These are phyloP conservation scores for Scaptomyza flava DNA, from an alignment of 2,888 invertebrate genomes.

Conservation along the genomic window DNA sequence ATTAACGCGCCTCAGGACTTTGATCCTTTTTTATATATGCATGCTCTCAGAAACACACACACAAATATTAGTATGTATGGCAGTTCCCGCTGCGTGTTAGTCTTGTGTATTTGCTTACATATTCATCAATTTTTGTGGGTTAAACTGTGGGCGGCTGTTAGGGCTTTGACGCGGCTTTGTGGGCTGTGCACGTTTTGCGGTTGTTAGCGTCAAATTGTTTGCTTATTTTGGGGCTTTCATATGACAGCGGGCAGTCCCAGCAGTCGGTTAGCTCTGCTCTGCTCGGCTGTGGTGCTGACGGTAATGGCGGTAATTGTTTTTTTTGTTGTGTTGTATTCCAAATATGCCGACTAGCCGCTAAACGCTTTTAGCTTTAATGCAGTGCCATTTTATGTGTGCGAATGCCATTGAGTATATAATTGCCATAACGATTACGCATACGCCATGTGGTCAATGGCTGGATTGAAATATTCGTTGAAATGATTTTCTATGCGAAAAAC, in stretches of 20 bases:
- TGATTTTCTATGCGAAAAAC: slow-evolving; percentile 21
- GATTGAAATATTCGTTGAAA: slow-evolving; percentile 26
- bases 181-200: slow-evolving; percentile 67
- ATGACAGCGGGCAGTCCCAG: slow-evolving; percentile 74
- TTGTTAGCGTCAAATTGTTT: slow-evolving; percentile 76
- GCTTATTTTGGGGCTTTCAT: slow-evolving; percentile 72
- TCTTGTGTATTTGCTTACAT: slow-evolving; percentile 73
- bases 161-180: background rate
- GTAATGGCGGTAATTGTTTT: slow-evolving; percentile 42
- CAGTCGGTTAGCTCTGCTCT: slow-evolving; percentile 55
- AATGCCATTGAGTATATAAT: slow-evolving; percentile 59
- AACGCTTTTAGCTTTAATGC: slow-evolving; percentile 77
- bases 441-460: slow-evolving; percentile 63
- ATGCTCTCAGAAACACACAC: slow-evolving; percentile 4
- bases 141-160: slow-evolving; percentile 65
- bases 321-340: background rate
- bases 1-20: slow-evolving; percentile 77
- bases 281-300: background rate
- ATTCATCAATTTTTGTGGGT: slow-evolving; percentile 76
- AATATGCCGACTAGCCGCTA: slow-evolving; percentile 51
- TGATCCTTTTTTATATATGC: slow-evolving; percentile 67
- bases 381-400: slow-evolving; percentile 52
- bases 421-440: slow-evolving; percentile 71
- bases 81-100: slow-evolving; percentile 58
- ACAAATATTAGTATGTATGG: slow-evolving; percentile 45